phyloP scores from a whole-genome alignment of 2,113 vertebrate species.

The rat (Rattus norvegicus) region GRCr8 NC_086019.1:264030501-264031000 shows the following conservation, averaged over 20 bases:
- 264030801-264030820: neutral
- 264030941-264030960: neutral
- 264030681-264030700: neutral
- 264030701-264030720: neutral
- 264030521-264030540: neutral
- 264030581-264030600: neutral
- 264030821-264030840: neutral
- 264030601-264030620: too few relatives aligned
- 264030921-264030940: neutral
- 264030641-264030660: neutral
- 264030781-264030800: neutral
- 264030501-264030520: neutral
- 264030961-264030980: neutral
- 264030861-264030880: neutral
- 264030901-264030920: neutral
- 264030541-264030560: neutral
- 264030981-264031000: too few relatives aligned
- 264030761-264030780: neutral
- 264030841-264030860: neutral
- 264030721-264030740: neutral
- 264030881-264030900: neutral
- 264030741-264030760: neutral
- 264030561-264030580: neutral
- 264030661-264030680: neutral
- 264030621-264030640: neutral